These are phyloP conservation scores for Plagiodera versicolora DNA, from an alignment of 2,888 invertebrate genomes.

Conservation along the genomic window DNA sequence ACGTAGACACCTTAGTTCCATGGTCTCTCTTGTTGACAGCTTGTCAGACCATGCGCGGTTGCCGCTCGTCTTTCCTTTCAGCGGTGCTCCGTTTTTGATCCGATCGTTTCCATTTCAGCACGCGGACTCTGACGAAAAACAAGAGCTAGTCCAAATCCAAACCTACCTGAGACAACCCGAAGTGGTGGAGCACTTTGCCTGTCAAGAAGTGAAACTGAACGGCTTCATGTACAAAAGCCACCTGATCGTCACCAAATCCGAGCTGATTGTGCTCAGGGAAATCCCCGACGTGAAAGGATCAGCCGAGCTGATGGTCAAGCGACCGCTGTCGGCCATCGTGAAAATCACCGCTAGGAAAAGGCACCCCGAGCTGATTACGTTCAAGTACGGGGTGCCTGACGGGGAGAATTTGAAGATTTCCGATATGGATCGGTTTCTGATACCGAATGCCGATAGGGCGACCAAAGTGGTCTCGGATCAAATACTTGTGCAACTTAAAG, in stretches of 20 bases:
- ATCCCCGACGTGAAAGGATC: slow-evolving; percentile 74
- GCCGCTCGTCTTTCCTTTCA: no score
- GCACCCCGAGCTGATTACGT: slow-evolving; percentile 94
- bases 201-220: slow-evolving; percentile 89
- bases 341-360: slow-evolving; percentile 97
- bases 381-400: slow-evolving; percentile 89
- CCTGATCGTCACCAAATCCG: slow-evolving; percentile 81
- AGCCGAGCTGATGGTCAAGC: slow-evolving; percentile 83
- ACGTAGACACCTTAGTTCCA: no score
- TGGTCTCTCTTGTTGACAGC: no score
- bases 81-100: no score
- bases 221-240: slow-evolving; percentile 88
- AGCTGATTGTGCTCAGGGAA: slow-evolving; percentile 84
- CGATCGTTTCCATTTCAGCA: no score
- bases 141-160: slow-evolving; percentile 80
- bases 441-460: slow-evolving; percentile 88
- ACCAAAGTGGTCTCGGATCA: slow-evolving; percentile 89
- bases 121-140: slow-evolving; percentile 63
- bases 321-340: slow-evolving; percentile 88
- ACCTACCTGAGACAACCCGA: slow-evolving; percentile 82
- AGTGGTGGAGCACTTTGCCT: slow-evolving; percentile 83
- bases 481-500: slow-evolving; percentile 68
- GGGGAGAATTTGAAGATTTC: slow-evolving; percentile 79
- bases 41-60: no score
- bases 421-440: slow-evolving; percentile 90